Percentiles rank a stretch among this genome's conserved stretches.
phyloP scores from a whole-genome alignment of 2,888 invertebrate species.

The Plagodis pulveraria region DNA sequence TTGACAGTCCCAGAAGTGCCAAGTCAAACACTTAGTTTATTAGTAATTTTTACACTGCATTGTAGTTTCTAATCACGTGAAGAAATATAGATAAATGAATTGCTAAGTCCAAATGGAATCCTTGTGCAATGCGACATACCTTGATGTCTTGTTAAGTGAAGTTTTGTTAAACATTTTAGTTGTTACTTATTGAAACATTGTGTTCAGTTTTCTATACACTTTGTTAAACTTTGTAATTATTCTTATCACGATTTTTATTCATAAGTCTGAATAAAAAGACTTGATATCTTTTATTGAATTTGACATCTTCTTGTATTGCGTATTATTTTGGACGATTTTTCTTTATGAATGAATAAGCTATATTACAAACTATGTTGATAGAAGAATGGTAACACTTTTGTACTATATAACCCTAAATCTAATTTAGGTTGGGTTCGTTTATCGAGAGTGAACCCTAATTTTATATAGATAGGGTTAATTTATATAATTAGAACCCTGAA shows the following conservation, averaged over 20 bases:
- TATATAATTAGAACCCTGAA: neutral
- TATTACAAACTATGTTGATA: neutral
- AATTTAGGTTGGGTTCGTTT: constrained; percentile 8
- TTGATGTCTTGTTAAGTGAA: neutral
- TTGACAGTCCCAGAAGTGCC: no score
- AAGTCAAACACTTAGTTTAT: no score
- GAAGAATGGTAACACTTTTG: constrained; percentile 27
- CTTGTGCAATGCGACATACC: constrained; percentile 14
- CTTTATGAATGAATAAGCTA: constrained; percentile 1
- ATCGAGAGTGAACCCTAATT: neutral
- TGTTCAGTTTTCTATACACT: constrained; percentile 15
- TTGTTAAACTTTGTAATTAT: constrained; percentile 8
- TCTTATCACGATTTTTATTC: constrained; percentile 4
- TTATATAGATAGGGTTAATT: neutral
- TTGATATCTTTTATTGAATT: neutral
- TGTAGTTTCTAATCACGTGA: no score
- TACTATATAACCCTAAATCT: constrained; percentile 16
- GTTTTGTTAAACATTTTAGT: constrained; percentile 3
- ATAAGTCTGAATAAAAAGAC: constrained; percentile 14
- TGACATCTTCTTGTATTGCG: constrained; percentile 6
- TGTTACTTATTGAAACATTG: constrained; percentile 13
- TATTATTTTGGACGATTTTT: constrained; percentile 15
- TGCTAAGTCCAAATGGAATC: no score
- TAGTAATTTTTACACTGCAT: no score
- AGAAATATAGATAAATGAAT: no score